These are phyloP conservation scores for Chironomus tepperi DNA, from an alignment of 1,140 invertebrate species.

Conservation along the genomic window DNA sequence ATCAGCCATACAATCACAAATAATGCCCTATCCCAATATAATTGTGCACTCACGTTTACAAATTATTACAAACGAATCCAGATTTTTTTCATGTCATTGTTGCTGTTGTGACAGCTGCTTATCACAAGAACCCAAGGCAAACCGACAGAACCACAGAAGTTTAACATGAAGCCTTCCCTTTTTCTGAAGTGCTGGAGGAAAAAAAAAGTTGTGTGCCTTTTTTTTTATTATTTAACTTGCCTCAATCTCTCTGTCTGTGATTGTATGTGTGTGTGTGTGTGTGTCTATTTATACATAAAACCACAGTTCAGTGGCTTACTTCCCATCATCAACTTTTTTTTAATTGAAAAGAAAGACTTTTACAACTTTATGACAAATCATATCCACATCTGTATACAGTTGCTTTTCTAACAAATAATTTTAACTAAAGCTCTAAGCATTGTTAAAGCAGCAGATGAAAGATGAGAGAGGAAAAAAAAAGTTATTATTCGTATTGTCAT, in stretches of 20 bases:
- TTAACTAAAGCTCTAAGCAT: neutral
- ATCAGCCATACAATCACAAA: no score
- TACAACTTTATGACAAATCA: slow-evolving; percentile 14
- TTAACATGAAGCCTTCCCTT: neutral
- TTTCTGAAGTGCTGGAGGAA: neutral
- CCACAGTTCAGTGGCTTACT: neutral
- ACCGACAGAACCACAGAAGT: neutral
- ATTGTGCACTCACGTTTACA: no score
- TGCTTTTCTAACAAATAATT: neutral
- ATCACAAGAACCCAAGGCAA: neutral
- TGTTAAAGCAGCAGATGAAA: neutral
- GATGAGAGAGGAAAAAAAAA: neutral
- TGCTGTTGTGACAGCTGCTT: neutral
- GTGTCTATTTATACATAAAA: neutral
- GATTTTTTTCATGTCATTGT: no score
- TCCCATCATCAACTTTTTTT: slow-evolving; percentile 8
- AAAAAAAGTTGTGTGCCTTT: neutral
- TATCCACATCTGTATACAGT: neutral
- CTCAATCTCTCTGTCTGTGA: neutral
- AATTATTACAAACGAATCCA: no score
- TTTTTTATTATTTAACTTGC: neutral
- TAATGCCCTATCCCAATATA: no score
- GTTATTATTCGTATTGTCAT: neutral
- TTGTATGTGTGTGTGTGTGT: neutral
- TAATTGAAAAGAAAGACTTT: slow-evolving; percentile 9